Percentiles rank a stretch among this genome's conserved stretches.
Evolutionary conservation across 2,797 vertebrate species (phyloP).

Genomic region (Miichthys miiuy): DNA sequence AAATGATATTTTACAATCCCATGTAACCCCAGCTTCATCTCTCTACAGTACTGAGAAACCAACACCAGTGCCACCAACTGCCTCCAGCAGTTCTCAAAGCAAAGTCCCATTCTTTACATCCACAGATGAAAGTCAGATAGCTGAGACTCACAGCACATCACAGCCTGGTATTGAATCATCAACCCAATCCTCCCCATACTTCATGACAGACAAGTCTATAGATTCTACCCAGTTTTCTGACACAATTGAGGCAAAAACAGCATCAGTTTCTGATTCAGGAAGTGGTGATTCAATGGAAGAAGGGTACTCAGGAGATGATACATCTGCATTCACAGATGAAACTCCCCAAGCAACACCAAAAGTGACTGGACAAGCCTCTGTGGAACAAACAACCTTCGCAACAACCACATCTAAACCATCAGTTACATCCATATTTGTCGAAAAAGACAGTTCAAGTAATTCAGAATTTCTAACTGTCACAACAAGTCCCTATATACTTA

Average conservation of each 20-base stretch:
- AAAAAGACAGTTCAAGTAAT: constrained; percentile 18
- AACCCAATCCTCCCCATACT: constrained; percentile 13
- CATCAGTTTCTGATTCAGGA: constrained; percentile 36
- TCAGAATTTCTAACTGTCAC: constrained; percentile 20
- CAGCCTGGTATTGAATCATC: constrained; percentile 42
- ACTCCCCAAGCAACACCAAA: constrained; percentile 24
- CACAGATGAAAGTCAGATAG: constrained; percentile 54
- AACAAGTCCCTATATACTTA: constrained; percentile 20
- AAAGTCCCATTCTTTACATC: constrained; percentile 19
- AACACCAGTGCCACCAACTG: constrained; percentile 3
- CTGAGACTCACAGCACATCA: constrained; percentile 48
- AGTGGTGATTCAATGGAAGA: constrained; percentile 44
- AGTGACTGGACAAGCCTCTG: background rate
- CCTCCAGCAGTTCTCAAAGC: constrained; percentile 39
- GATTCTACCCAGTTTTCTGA: background rate
- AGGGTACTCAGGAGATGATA: constrained; percentile 33
- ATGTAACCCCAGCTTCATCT: constrained; percentile 18
- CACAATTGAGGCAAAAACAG: background rate
- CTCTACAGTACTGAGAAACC: constrained; percentile 34
- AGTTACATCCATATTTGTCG: background rate
- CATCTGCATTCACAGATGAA: constrained; percentile 16
- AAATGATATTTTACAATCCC: constrained; percentile 11
- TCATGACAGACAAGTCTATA: constrained; percentile 5
- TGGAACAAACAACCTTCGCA: constrained; percentile 9
- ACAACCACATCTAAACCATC: constrained; percentile 29